Base-by-base conservation (phyloP, 2,797 vertebrate species). In the Protonibea diacanthus region DNA sequence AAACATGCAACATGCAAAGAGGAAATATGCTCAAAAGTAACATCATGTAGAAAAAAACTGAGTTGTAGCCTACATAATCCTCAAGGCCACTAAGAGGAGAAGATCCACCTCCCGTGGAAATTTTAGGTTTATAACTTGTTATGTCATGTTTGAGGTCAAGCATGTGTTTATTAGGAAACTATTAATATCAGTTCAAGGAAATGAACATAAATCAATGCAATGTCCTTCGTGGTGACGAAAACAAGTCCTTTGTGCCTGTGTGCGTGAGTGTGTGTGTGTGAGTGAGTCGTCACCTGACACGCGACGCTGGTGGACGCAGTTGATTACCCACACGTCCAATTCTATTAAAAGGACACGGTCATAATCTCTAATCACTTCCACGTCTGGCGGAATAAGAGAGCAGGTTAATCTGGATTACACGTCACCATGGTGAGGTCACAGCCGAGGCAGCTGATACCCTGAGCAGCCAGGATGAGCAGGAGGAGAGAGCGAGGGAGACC, bases 301-400 rank as follows among this genome's bases (percentile, higher is more conserved):
- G 15, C 25, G n/a, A 75, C 49, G 25, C 76, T 42, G 29, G 83
- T 47, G 76, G 82, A 90, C 67, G 17, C 79, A 85, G 78, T 88
- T 82, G 71, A 93, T 90, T 89, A 88, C 78, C 78, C 79, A 74
- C 85, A 90, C 74, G 69, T 86, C 83, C 84, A 84, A 82, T 72
- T 90, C 92, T 94, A 93, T 92, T 91, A 91, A 91, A 91, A 90
- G 85, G 61, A 91, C 80, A 61, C 56, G 40, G 88, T 89, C 88
- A 89, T 93, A 95, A 93, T 94, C 94, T 91, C 83, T 93, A 93
- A 93, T 94, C 91, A 89, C 92, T 88, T 92, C 89, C 88, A 87
- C 53, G 79, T 89, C 90, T 91, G 90, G 80, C 42, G 72, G 89
- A 94, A 93, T 91, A 93, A 86, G 83, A 83, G 82, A 91, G 86